Evolutionary conservation across 2,888 invertebrate species (phyloP).

Genomic region (Nomada flava): DNA sequence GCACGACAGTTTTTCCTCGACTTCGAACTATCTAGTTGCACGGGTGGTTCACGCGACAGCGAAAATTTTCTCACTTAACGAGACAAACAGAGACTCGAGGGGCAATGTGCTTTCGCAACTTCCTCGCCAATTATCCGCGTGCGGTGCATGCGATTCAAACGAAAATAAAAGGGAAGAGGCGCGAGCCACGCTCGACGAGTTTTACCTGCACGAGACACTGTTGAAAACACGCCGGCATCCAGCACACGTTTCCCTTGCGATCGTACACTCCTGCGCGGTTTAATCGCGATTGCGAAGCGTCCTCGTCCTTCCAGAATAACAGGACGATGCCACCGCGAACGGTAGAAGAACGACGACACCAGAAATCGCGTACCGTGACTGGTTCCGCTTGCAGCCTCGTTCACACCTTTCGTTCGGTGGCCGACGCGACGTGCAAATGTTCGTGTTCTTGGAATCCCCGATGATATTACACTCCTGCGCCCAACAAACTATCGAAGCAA

Average conservation of each 20-base stretch:
- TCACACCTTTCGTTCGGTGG: constrained; percentile 33
- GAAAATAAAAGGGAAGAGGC: constrained; percentile 40
- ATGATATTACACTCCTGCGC: background rate
- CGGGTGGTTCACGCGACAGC: background rate
- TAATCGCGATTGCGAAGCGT: constrained; percentile 18
- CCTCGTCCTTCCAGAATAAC: constrained; percentile 62
- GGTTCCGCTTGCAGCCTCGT: constrained; percentile 62
- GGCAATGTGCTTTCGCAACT: constrained; percentile 53
- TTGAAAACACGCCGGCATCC: constrained; percentile 53
- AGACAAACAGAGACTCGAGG: constrained; percentile 31
- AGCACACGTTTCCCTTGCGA: constrained; percentile 22
- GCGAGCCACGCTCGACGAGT: constrained; percentile 41
- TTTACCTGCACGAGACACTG: constrained; percentile 62
- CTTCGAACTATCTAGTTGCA: background rate
- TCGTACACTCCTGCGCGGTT: constrained; percentile 21
- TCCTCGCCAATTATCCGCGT: constrained; percentile 52
- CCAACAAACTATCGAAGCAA: background rate
- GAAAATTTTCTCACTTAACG: constrained; percentile 25
- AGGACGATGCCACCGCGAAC: constrained; percentile 50
- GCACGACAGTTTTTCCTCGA: background rate
- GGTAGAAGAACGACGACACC: constrained; percentile 34
- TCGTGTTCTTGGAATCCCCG: background rate
- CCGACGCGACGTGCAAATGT: background rate
- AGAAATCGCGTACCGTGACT: constrained; percentile 58
- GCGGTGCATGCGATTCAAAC: constrained; percentile 35